Conservation (phyloP, 92 coral and sea anemone species). For the Desmophyllum pertusum region DNA sequence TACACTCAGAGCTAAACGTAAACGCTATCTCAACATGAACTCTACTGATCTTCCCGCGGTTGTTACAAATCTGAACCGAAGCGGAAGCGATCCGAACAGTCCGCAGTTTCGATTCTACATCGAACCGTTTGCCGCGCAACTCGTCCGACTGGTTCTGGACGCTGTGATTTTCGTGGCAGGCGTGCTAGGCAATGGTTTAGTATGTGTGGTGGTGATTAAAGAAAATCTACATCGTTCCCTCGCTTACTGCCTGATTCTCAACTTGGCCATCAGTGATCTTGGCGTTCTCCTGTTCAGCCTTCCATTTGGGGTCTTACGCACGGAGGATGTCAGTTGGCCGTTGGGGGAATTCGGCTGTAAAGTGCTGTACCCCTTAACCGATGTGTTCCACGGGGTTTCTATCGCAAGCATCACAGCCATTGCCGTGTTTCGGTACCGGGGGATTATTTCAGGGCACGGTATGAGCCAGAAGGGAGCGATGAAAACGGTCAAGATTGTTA, state of each 20-base stretch:
- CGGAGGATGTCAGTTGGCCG: conserved; percentile 81
- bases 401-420: conserved; percentile 86
- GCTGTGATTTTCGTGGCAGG: conserved; percentile 73
- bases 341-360: conserved; percentile 83
- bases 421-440: conserved; percentile 80
- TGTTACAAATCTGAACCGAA: neutral
- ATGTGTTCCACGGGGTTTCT: conserved; percentile 84
- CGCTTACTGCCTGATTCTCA: conserved; percentile 75
- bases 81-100: conserved; percentile 2
- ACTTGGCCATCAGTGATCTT: conserved; percentile 81
- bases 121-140: conserved; percentile 69
- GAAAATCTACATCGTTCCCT: conserved; percentile 69
- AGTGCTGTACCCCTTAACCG: conserved; percentile 82
- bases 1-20: neutral
- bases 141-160: conserved; percentile 62
- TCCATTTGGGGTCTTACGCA: conserved; percentile 79
- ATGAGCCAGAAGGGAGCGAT: conserved; percentile 59
- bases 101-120: conserved; percentile 51
- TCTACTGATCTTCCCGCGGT: neutral
- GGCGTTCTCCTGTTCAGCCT: conserved; percentile 76
- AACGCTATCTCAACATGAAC: neutral
- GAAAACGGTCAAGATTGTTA: conserved; percentile 55
- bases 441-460: conserved; percentile 76
- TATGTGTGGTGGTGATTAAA: conserved; percentile 75
- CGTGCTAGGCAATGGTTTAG: conserved; percentile 75